phyloP scores from a whole-genome alignment of 2,888 invertebrate species.

The Hypomecis punctinalis region DNA sequence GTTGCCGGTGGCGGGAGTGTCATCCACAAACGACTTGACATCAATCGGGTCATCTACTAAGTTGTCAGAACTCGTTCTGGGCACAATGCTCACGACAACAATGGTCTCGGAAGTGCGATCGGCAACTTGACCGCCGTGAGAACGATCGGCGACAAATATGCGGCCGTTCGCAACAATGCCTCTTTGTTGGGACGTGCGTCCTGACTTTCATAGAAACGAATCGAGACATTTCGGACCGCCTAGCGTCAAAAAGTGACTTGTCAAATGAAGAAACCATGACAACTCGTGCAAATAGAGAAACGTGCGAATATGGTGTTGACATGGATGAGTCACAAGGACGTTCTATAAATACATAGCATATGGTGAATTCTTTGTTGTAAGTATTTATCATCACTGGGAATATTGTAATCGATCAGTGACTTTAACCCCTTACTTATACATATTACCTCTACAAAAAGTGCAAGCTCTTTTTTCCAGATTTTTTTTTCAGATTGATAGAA shows the following conservation, averaged over 20 bases:
- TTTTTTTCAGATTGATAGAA: no score
- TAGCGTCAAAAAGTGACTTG: slow-evolving; percentile 46
- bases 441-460: no score
- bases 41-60: slow-evolving; percentile 8
- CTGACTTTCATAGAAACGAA: slow-evolving; percentile 38
- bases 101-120: slow-evolving; percentile 48
- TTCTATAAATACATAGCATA: no score
- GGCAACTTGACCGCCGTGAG: slow-evolving; percentile 65
- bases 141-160: slow-evolving; percentile 68
- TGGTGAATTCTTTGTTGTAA: no score
- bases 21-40: slow-evolving; percentile 19
- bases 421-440: no score
- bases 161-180: slow-evolving; percentile 77
- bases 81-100: slow-evolving; percentile 43
- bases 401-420: no score
- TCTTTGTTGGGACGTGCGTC: slow-evolving; percentile 63
- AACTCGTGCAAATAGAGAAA: no score
- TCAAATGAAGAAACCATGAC: slow-evolving; percentile 31
- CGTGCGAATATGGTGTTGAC: slow-evolving; percentile 53
- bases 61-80: slow-evolving; percentile 35
- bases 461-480: no score
- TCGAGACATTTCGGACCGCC: slow-evolving; percentile 48
- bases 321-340: slow-evolving; percentile 58
- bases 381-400: no score
- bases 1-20: slow-evolving; percentile 39